Percentiles rank a stretch among this genome's conserved stretches.
Evolutionary conservation across 2,888 invertebrate species (phyloP).

Genomic region (Cybosia mesomella): DNA sequence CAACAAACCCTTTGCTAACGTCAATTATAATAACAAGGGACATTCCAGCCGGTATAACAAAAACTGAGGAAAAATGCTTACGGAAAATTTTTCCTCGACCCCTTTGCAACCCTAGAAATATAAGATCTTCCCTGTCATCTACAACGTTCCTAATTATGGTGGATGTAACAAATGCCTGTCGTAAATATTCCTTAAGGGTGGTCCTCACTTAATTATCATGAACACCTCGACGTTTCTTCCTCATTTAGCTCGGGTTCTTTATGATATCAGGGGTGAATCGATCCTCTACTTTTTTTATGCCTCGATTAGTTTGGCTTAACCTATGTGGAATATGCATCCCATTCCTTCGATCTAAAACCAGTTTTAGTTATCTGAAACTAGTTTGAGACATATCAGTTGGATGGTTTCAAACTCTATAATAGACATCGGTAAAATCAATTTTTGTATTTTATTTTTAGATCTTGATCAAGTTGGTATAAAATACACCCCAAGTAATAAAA

Average conservation of each 20-base stretch:
- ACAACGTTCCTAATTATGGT: slow-evolving; percentile 20
- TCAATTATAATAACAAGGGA: slow-evolving; percentile 12
- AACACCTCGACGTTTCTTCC: slow-evolving; percentile 4
- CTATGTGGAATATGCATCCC: not conserved
- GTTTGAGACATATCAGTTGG: too few species aligned
- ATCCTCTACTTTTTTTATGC: not conserved
- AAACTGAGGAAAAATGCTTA: slow-evolving; percentile 3
- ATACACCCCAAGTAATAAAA: too few species aligned
- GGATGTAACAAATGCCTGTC: slow-evolving; percentile 18
- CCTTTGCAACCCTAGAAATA: slow-evolving; percentile 16
- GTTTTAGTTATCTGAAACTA: too few species aligned
- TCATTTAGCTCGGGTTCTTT: not conserved
- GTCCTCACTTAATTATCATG: slow-evolving; percentile 18
- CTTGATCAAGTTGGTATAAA: too few species aligned
- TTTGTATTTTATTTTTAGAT: too few species aligned
- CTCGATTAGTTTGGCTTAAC: not conserved
- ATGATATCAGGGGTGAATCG: not conserved
- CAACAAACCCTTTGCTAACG: not conserved
- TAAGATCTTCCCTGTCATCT: slow-evolving; percentile 20
- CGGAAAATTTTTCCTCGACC: not conserved
- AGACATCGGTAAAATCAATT: too few species aligned
- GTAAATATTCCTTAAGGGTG: slow-evolving; percentile 16
- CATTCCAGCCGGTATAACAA: not conserved
- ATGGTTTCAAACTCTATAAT: too few species aligned
- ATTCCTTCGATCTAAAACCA: not conserved